Base-by-base conservation (phyloP, 2,797 vertebrate species). In the Thripadectes ignobilis region DNA sequence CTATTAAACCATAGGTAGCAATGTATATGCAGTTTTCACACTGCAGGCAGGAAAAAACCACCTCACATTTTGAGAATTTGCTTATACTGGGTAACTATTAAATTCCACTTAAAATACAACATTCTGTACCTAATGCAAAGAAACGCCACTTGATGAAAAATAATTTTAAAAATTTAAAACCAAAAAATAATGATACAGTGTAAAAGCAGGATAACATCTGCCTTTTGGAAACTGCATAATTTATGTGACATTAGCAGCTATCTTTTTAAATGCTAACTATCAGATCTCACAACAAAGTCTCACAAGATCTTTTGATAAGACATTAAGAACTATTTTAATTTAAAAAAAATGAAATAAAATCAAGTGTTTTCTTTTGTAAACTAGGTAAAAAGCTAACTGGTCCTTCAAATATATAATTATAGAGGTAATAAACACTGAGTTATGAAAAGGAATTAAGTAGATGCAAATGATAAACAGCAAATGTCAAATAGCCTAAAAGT, bases 331-430 rank as follows among this genome's bases (percentile, higher is more conserved):
- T 39, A 19, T 20, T 74, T 59, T 62, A 29, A 34, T 45, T 26
- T 3, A 5, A 43, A 36, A 63, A 34, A 85, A 46, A 65, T 1
- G 3, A 51, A 49, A 36, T 4, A 57, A 87, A 49, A 45, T 45
- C 34, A 72, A 32, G 20, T 32, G 27, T 54, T 88, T 32, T 68
- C 14, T 79, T 77, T 52, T 2, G 14, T 79, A 69, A 85, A 86
- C 4, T 55, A 94, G 7, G 55, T 93, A 39, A 89, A 94, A 92
- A 83, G 39, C 41, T 92, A 81, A 78, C 10, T 1, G 0, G 55
- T 83, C 39, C 63, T 96, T 96, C 74, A 88, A 92, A 78, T 57
- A 84, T 71, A 75, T 43, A 22, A 77, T 73, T 58, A 76, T 14
- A 95, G 36, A 96, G 38, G 17, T 77, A 90, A 62, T 36, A 94